Percentiles rank a stretch among this genome's conserved stretches.
Evolutionary conservation across 2,113 vertebrate species (phyloP).

Genomic region (Nycticebus coucang): DNA sequence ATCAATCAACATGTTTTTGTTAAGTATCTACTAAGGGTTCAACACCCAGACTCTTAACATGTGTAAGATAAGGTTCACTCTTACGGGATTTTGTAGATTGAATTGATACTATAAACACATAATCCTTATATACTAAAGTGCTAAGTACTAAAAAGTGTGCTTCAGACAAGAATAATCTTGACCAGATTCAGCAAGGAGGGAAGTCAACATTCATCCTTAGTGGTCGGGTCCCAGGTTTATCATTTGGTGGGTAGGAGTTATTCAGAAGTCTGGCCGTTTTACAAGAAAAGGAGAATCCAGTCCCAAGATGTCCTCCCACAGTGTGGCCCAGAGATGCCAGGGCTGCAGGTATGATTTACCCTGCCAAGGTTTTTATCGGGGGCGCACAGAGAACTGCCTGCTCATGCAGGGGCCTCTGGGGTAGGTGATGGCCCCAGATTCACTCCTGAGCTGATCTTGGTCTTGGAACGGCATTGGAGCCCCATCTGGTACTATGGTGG

Average conservation of each 20-base stretch:
- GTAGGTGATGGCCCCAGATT: neutral
- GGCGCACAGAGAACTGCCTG: neutral
- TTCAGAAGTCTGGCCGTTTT: neutral
- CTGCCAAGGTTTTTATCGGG: neutral
- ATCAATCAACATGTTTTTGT: neutral
- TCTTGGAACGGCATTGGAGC: neutral
- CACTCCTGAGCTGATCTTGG: neutral
- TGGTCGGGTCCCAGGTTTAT: neutral
- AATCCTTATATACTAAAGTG: neutral
- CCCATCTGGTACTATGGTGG: neutral
- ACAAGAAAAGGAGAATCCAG: neutral
- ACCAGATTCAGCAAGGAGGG: neutral
- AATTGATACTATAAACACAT: neutral
- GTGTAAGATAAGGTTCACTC: neutral
- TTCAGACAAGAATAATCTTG: neutral
- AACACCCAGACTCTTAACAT: neutral
- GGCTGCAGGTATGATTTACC: neutral
- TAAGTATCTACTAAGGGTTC: neutral
- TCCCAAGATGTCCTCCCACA: fast-evolving
- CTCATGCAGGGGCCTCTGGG: too few species aligned
- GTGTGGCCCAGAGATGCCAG: neutral
- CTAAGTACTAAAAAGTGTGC: neutral
- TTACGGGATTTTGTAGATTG: neutral
- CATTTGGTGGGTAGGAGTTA: neutral
- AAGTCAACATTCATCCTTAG: neutral